Evolutionary conservation across 2,113 vertebrate genomes (phyloP), one percentile per base, ranked within the genome.

Genomic region (Saguinus imperator): DNA sequence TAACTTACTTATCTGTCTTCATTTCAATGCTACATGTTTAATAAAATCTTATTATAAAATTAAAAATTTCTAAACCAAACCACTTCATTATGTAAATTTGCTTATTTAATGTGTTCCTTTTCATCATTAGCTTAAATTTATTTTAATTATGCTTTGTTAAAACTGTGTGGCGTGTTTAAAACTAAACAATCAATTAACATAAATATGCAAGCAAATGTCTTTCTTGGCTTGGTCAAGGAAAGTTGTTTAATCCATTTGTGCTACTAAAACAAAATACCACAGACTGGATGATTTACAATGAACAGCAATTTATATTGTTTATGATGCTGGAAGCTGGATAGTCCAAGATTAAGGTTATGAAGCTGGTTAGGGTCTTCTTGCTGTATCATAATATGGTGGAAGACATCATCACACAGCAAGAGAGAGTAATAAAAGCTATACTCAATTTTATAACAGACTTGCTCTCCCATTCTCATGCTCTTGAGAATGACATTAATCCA

Each of bases 1-100:
- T 97, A 88, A 85, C 64, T 96, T 93, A 55, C 32, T 97, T 93
- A 61, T 85, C 58, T 92, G 93, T 94, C 32, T 94, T 79, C 58
- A 73, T 93, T 95, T 91, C 92, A 89, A 72, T 76, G 58, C 37
- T 77, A 68, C 10, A 7, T 37, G 75, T 94, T 95, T 94, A 95
- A 95, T 83, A 95, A 89, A 91, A 89, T 95, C 32, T 27, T 68
- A 92, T 90, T 80, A 73, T 12, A 43, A 89, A 95, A 95, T 57
- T 37, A 57, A 84, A 84, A 96, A 48, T 57, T 92, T 82, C 61
- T 77, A 87, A 87, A 87, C 23, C 75, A 91, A 96, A 55, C 14
- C 14, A 75, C 37, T 95, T 91, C 13, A 61, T 93, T 93, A 94
- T 68, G 83, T 76, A 94, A 94, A 97, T 96, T 64, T 93, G 10